These are phyloP conservation scores for Apostichopus parvimensis DNA, from an alignment of 35 echinoderm and acorn worm genomes.

Conservation along the genomic window DNA sequence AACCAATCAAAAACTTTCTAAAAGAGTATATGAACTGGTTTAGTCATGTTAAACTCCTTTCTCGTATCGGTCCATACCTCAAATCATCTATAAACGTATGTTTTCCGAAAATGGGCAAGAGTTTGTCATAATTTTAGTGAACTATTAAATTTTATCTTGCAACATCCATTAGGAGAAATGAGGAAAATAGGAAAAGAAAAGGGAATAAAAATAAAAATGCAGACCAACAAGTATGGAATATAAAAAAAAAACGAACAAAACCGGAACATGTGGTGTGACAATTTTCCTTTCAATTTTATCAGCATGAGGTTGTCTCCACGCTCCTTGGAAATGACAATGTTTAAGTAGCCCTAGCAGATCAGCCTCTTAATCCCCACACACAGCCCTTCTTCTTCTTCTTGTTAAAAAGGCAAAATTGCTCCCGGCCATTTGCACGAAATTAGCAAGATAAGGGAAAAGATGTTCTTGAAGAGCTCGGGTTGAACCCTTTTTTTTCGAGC, in stretches of 20 bases:
- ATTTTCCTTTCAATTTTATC: background rate
- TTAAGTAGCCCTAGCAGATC: background rate
- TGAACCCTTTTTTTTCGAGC: background rate
- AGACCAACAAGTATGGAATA: background rate
- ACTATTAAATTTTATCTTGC: too few species aligned
- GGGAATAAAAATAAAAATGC: background rate
- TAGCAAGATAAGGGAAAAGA: background rate
- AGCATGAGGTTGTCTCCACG: background rate
- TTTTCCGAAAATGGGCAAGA: too few species aligned
- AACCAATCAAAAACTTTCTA: too few species aligned
- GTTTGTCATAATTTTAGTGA: too few species aligned
- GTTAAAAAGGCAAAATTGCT: background rate
- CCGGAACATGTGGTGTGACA: background rate
- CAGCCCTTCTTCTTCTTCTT: background rate
- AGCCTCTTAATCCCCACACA: background rate
- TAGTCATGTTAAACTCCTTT: too few species aligned
- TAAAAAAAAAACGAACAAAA: background rate
- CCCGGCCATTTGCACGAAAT: background rate
- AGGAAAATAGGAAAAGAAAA: too few species aligned
- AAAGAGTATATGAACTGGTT: too few species aligned
- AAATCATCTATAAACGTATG: too few species aligned
- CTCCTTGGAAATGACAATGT: background rate
- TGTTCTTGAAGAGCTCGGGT: background rate
- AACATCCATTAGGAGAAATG: too few species aligned
- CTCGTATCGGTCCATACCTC: too few species aligned